Evolutionary conservation across 2,113 vertebrate genomes (phyloP).

Genomic region (Notothenia rossii): DNA sequence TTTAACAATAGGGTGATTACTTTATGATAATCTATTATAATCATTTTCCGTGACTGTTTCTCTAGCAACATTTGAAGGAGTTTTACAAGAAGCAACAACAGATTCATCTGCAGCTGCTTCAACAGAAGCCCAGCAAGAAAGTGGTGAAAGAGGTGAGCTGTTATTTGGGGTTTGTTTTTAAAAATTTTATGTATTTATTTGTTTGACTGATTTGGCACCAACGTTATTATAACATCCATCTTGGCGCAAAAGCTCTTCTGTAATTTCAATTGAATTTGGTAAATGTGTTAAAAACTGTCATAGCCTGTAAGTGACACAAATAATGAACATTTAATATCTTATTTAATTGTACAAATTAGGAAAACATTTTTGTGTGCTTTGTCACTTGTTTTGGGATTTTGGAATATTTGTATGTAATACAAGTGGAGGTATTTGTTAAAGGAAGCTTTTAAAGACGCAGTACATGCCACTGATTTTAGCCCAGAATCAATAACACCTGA

Average conservation of each 20-base stretch:
- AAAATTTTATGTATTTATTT: not conserved
- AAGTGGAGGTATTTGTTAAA: not conserved
- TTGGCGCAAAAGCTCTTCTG: not conserved
- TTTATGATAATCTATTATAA: too few species aligned
- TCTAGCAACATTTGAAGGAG: constrained; percentile 96
- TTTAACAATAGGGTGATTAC: too few species aligned
- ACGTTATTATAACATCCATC: not conserved
- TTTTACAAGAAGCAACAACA: constrained; percentile 98
- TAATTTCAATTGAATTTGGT: not conserved
- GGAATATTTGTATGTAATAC: not conserved
- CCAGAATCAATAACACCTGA: not conserved
- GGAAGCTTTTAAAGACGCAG: not conserved
- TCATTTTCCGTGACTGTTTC: constrained; percentile 52
- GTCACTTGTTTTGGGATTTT: not conserved
- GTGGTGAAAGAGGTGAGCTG: constrained; percentile 87
- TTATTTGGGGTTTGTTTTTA: not conserved
- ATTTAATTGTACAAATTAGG: too few species aligned
- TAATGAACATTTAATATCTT: not conserved
- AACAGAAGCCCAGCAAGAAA: constrained; percentile 91
- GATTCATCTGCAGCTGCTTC: constrained; percentile 94
- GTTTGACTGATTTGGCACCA: not conserved
- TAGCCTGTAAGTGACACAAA: not conserved
- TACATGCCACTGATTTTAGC: not conserved
- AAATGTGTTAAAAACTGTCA: too few species aligned
- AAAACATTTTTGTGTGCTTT: not conserved